Conservation (phyloP, 2,888 invertebrate genomes). For the Caenorhabditis uteleia region DNA sequence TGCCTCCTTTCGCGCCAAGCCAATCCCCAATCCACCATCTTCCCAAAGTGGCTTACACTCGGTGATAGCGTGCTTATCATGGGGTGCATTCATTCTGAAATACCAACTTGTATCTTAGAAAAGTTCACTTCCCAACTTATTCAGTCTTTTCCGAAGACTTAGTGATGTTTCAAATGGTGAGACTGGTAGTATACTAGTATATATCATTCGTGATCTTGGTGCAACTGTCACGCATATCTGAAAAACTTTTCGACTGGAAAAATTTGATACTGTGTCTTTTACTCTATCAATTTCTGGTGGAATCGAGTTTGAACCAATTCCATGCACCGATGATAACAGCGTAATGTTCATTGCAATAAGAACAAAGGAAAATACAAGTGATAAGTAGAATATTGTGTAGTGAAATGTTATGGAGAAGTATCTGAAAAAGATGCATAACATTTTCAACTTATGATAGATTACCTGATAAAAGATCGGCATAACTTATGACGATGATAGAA, state of each 20-base stretch:
- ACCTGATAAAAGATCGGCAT: constrained; percentile 63
- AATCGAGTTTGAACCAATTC: constrained; percentile 58
- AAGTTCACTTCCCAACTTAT: constrained; percentile 3
- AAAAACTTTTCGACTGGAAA: neutral
- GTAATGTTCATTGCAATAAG: constrained; percentile 57
- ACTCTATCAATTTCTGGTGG: constrained; percentile 65
- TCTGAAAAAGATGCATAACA: constrained; percentile 37
- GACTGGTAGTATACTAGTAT: constrained; percentile 21
- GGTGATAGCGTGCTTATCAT: constrained; percentile 26
- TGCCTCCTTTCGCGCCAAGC: constrained; percentile 44
- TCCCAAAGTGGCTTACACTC: constrained; percentile 67
- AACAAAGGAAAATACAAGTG: constrained; percentile 37
- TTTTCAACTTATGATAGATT: too few relatives aligned
- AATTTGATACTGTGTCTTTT: neutral
- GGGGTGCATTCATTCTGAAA: constrained; percentile 24
- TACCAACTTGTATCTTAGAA: neutral
- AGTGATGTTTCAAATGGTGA: constrained; percentile 28
- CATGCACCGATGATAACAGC: constrained; percentile 62
- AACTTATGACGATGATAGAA: constrained; percentile 65
- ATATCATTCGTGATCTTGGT: constrained; percentile 27
- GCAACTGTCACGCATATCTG: constrained; percentile 47
- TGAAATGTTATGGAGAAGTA: constrained; percentile 61
- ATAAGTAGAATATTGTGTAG: constrained; percentile 57
- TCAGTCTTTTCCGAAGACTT: constrained; percentile 7
- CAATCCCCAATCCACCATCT: constrained; percentile 51